Conservation (phyloP, 2,797 vertebrate species). For the Sebastolobus alascanus region DNA sequence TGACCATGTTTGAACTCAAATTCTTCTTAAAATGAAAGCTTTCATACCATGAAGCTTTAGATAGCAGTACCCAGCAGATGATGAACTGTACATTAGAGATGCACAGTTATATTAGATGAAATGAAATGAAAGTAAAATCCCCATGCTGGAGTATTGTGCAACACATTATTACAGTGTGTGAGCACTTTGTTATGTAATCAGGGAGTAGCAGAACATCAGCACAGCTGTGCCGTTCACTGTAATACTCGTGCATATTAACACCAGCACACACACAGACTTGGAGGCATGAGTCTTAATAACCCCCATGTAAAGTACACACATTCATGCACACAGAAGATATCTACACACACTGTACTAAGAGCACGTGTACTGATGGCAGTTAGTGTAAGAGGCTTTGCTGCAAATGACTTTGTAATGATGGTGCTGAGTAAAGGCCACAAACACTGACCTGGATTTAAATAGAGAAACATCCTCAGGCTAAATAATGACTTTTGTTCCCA, state of each 20-base stretch:
- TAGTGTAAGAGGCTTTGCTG: constrained; percentile 42
- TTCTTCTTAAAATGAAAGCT: not conserved
- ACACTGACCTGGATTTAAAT: constrained; percentile 34
- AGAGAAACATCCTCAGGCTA: not conserved
- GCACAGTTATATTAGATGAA: not conserved
- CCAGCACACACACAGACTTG: not conserved
- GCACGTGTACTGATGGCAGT: constrained; percentile 13
- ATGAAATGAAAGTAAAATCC: not conserved
- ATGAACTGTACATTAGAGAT: not conserved
- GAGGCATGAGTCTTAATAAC: not conserved
- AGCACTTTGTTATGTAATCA: constrained; percentile 44
- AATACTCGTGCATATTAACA: not conserved
- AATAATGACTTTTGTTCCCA: not conserved
- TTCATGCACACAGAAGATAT: not conserved
- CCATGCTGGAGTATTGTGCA: not conserved
- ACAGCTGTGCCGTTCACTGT: constrained; percentile 25
- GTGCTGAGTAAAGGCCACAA: constrained; percentile 37
- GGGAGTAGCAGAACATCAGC: constrained; percentile 14
- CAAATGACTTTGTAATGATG: constrained; percentile 42
- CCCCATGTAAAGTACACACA: not conserved
- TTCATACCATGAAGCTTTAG: not conserved
- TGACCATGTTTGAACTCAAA: not conserved
- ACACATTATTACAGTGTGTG: constrained; percentile 3
- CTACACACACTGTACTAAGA: constrained; percentile 8
- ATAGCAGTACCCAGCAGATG: not conserved